These are phyloP conservation scores for Phrynosoma platyrhinos DNA, from an alignment of 2,113 vertebrate genomes.

Conservation along the genomic window DNA sequence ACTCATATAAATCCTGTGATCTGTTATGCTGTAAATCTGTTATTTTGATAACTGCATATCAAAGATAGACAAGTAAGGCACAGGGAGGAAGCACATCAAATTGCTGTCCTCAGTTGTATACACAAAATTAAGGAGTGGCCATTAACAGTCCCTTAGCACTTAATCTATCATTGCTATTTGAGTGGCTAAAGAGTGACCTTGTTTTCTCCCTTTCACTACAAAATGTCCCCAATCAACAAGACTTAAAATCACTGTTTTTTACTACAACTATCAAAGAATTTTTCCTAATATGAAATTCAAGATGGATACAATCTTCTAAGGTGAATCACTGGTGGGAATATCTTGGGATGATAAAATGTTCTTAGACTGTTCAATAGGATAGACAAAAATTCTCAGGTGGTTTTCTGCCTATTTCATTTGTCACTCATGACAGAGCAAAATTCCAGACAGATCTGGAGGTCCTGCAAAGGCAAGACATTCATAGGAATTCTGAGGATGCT, in stretches of 20 bases:
- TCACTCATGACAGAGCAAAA: not conserved
- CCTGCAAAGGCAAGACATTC: not conserved
- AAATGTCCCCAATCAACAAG: too few relatives aligned
- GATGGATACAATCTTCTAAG: not conserved
- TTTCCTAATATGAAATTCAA: not conserved
- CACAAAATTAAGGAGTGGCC: not conserved
- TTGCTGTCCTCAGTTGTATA: slow-evolving; percentile 34
- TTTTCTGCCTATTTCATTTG: not conserved
- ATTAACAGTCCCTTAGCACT: not conserved
- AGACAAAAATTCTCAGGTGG: not conserved
- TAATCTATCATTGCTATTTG: not conserved
- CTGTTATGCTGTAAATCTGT: slow-evolving; percentile 81
- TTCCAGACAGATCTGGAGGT: not conserved
- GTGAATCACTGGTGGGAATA: not conserved
- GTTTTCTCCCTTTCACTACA: not conserved
- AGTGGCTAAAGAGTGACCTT: not conserved
- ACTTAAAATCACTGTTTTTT: not conserved
- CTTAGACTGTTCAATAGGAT: not conserved
- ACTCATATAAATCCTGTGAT: slow-evolving; percentile 74
- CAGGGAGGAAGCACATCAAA: slow-evolving; percentile 61
- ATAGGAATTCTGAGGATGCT: not conserved
- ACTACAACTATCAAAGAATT: not conserved
- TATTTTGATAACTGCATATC: slow-evolving; percentile 83
- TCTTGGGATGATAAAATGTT: not conserved
- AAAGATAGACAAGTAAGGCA: slow-evolving; percentile 68